Evolutionary conservation across 2,888 invertebrate species (phyloP), one percentile per base, ranked within the genome.

Genomic region (Halictus quadricinctus): DNA sequence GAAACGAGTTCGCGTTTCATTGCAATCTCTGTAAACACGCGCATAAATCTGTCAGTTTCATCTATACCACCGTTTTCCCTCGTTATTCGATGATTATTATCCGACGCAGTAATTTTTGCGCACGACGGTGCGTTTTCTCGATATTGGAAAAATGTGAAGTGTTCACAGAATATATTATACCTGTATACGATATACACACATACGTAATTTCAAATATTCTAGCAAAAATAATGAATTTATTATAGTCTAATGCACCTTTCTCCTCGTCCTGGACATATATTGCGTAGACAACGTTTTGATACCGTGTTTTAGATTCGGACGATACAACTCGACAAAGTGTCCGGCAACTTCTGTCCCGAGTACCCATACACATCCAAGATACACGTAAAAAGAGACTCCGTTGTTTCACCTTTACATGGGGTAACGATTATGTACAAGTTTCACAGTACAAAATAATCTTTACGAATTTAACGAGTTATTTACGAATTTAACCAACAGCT

Each of bases 401-500:
- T 58, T 43, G 70, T 80, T 86, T 72, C 78, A 70, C 58, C 77
- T 50, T 29, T 46, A 46, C 50, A 66, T 41, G 78, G 50, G 29
- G 29, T 75, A 81, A 78, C 79, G 64, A 80, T 78, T 89, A 88
- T 90, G 79, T 89, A 87, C 80, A 88, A 80, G 76, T 73, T 83
- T 76, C 80, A 79, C 74, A 81, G 82, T 87, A 88, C 54, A 88
- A 88, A 88, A 88, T 88, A 88, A 81, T 81, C 54, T 84, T 83
- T 74, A 79, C 83, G 80, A 83, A 82, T 76, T 80, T 60, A 83
- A 83, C 82, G 73, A 75, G 76, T 78, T 85, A 29, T 29, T 29
- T 29, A 29, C 29, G 29, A 29, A 36, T 36, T 36, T 36, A 75
- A 80, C 79, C 73, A 69, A 64, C 75, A 73, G 58, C 72, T 25